phyloP scores from a whole-genome alignment of 2,797 vertebrate species.

The Hybognathus amarus region DNA sequence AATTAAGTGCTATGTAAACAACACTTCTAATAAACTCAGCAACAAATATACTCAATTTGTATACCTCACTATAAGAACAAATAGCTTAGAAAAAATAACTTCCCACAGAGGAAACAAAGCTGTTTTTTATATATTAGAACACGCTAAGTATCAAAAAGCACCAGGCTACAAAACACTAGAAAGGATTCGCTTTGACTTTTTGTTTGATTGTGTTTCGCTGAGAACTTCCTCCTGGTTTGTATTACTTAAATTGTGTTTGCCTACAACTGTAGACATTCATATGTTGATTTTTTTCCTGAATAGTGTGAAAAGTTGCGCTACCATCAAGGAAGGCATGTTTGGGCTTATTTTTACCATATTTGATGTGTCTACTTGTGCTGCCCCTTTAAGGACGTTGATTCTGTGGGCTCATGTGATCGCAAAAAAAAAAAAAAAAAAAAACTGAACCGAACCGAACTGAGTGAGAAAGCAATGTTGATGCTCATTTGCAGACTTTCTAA shows the following conservation, averaged over 20 bases:
- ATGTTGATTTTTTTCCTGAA: not conserved
- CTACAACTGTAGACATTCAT: not conserved
- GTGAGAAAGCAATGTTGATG: no score
- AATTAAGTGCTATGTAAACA: slow-evolving; percentile 32
- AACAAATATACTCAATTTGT: slow-evolving; percentile 2
- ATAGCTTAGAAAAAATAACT: not conserved
- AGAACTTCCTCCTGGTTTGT: not conserved
- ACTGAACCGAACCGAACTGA: no score
- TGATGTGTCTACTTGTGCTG: not conserved
- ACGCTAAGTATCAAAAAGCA: not conserved
- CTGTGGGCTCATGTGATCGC: no score
- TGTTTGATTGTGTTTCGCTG: not conserved
- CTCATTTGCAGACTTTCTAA: no score
- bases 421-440: no score
- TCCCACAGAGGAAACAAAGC: not conserved
- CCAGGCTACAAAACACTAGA: not conserved
- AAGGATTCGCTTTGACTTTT: slow-evolving; percentile 8
- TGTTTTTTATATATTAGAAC: not conserved
- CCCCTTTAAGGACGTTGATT: no score
- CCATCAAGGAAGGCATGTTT: not conserved
- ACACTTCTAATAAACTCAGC: not conserved
- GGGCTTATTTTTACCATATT: not conserved
- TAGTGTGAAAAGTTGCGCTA: not conserved
- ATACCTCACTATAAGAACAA: slow-evolving; percentile 14
- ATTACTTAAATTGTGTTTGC: not conserved